phyloP scores from a whole-genome alignment of 2,797 vertebrate species.

The Manis javanica region DNA sequence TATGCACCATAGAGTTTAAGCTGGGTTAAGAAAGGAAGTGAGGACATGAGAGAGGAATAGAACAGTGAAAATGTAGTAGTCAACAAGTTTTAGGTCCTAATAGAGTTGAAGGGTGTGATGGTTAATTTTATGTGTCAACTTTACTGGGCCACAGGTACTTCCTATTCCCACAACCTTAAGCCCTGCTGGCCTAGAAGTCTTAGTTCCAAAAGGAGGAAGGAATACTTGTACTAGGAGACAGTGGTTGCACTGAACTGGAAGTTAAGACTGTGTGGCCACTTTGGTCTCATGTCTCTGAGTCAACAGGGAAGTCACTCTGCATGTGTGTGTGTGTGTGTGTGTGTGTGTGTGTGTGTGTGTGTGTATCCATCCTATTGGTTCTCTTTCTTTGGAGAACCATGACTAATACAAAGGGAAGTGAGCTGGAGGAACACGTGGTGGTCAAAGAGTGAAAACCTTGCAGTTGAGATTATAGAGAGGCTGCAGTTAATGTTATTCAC shows the following conservation, averaged over 20 bases:
- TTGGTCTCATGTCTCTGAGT: neutral
- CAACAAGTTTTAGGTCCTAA: neutral
- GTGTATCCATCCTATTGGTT: neutral
- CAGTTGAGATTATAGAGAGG: neutral
- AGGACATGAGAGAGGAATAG: neutral
- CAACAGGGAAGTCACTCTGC: neutral
- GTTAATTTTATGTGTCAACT: slow-evolving; percentile 1
- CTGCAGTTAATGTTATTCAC: neutral
- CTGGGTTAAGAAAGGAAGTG: neutral
- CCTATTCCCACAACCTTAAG: neutral
- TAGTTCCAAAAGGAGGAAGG: neutral
- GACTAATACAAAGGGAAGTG: neutral
- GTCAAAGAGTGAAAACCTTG: neutral
- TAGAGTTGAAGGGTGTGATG: neutral
- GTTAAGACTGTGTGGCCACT: neutral
- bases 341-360: too few species aligned
- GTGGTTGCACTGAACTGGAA: neutral
- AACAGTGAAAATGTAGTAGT: neutral
- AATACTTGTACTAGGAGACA: neutral
- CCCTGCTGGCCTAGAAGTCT: neutral
- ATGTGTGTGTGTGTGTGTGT: too few species aligned
- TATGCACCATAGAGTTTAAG: neutral
- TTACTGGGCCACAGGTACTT: neutral
- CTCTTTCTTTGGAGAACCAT: neutral
- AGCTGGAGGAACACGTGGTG: slow-evolving; percentile 12